Conservation (phyloP, 2,888 invertebrate species). For the Drosophila hawaiiensis region DNA sequence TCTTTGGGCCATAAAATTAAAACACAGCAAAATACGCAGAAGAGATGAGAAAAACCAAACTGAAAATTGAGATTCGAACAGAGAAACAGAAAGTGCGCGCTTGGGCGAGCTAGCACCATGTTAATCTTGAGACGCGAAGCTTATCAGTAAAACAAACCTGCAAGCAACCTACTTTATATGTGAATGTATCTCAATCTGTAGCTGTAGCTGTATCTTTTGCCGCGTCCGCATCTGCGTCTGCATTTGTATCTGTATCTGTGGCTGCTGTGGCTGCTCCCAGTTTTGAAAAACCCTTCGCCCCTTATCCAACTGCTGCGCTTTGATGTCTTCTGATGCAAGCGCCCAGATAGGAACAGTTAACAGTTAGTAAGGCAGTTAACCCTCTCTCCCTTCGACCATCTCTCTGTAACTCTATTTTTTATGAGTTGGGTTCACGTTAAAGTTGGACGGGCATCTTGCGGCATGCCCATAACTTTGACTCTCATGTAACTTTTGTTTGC, state of each 20-base stretch:
- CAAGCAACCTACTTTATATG: conserved; percentile 72
- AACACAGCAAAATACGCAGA: conserved; percentile 68
- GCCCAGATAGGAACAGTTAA: conserved; percentile 63
- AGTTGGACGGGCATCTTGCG: conserved; percentile 38
- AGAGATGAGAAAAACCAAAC: conserved; percentile 31
- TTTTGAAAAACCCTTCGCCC: conserved; percentile 32
- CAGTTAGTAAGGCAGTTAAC: conserved; percentile 49
- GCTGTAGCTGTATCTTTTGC: conserved; percentile 35
- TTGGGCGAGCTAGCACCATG: conserved; percentile 44
- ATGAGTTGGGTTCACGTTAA: conserved; percentile 52
- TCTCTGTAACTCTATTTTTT: conserved; percentile 50
- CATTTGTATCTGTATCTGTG: conserved; percentile 37
- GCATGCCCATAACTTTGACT: conserved; percentile 62
- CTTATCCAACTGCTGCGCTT: conserved; percentile 51
- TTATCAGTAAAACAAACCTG: conserved; percentile 63
- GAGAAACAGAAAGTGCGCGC: not conserved
- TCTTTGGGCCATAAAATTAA: conserved; percentile 79
- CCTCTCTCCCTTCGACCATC: conserved; percentile 2
- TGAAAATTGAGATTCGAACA: conserved; percentile 3
- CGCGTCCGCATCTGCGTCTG: conserved; percentile 28
- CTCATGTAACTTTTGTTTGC: conserved; percentile 70
- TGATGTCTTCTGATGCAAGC: conserved; percentile 70
- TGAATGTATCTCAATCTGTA: conserved; percentile 61
- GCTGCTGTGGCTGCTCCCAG: conserved; percentile 50
- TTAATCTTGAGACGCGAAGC: conserved; percentile 71